Evolutionary conservation across 2,888 invertebrate species (phyloP).

Genomic region (Zhengitettix transpicula): DNA sequence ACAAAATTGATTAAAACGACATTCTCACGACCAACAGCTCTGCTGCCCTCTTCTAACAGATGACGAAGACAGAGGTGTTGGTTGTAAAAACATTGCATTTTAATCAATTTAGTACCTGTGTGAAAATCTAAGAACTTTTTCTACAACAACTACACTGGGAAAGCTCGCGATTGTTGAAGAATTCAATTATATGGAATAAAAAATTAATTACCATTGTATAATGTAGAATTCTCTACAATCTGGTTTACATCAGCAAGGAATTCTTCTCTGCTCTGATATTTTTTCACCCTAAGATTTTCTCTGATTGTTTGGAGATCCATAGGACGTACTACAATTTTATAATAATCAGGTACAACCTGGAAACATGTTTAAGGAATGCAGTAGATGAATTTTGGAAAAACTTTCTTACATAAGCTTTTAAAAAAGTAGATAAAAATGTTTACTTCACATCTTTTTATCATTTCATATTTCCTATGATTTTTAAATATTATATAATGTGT

Average conservation of each 20-base stretch:
- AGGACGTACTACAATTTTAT: conserved; percentile 76
- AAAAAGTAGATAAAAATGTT: not conserved
- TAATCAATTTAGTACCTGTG: too few species aligned
- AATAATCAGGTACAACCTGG: conserved; percentile 81
- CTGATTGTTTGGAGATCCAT: conserved; percentile 96
- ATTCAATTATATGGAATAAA: too few species aligned
- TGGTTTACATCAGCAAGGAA: conserved; percentile 91
- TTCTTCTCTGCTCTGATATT: conserved; percentile 89
- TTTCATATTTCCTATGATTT: too few species aligned
- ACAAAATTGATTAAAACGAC: too few species aligned
- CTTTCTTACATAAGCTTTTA: not conserved
- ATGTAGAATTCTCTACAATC: conserved; percentile 85
- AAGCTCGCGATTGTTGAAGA: too few species aligned
- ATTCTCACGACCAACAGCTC: too few species aligned
- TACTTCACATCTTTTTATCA: not conserved
- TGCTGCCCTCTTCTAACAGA: too few species aligned
- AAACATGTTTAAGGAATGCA: conserved; percentile 11
- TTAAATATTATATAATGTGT: too few species aligned
- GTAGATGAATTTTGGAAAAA: not conserved
- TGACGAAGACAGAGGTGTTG: too few species aligned
- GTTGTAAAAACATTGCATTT: too few species aligned
- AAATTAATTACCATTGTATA: conserved; percentile 63
- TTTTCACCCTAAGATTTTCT: conserved; percentile 71
- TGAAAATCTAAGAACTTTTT: too few species aligned
- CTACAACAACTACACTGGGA: too few species aligned